Evolutionary conservation across 2,797 vertebrate species (phyloP).

Genomic region (Erpetoichthys calabaricus): DNA sequence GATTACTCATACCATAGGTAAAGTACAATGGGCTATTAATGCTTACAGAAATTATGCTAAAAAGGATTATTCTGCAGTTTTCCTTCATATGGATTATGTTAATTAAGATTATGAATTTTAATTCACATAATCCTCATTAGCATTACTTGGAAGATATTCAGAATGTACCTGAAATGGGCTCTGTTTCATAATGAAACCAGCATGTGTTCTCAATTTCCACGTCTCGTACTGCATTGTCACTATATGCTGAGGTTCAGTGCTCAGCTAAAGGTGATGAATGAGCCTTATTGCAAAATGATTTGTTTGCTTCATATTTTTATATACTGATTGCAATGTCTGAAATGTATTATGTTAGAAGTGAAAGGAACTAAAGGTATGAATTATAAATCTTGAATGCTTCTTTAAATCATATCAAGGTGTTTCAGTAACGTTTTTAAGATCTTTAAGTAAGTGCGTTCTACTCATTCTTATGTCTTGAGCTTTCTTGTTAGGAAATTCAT

Average conservation of each 20-base stretch:
- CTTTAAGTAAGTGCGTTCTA: too few species aligned
- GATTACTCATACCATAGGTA: too few species aligned
- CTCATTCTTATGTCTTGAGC: too few species aligned
- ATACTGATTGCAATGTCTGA: background rate
- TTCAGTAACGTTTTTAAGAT: too few species aligned
- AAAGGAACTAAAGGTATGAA: background rate
- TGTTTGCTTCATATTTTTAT: background rate
- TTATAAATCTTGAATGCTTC: background rate
- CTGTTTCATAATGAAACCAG: constrained; percentile 4
- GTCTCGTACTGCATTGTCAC: background rate
- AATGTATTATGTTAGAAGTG: background rate
- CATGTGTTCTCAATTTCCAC: constrained; percentile 7
- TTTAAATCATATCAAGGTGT: background rate
- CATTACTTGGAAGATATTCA: constrained; percentile 11
- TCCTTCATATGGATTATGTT: constrained; percentile 16
- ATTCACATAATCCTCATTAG: constrained; percentile 25
- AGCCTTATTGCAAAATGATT: background rate
- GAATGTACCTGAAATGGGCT: constrained; percentile 5
- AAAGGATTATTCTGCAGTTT: constrained; percentile 3
- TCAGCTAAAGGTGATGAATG: constrained; percentile 2
- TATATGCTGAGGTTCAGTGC: background rate
- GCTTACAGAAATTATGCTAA: constrained; percentile 3
- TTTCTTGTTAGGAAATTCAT: too few species aligned
- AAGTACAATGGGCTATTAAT: background rate
- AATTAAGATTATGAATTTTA: constrained; percentile 10